These are phyloP conservation scores for Sminthurides aquaticus DNA, from an alignment of 2,888 invertebrate genomes.

Conservation along the genomic window DNA sequence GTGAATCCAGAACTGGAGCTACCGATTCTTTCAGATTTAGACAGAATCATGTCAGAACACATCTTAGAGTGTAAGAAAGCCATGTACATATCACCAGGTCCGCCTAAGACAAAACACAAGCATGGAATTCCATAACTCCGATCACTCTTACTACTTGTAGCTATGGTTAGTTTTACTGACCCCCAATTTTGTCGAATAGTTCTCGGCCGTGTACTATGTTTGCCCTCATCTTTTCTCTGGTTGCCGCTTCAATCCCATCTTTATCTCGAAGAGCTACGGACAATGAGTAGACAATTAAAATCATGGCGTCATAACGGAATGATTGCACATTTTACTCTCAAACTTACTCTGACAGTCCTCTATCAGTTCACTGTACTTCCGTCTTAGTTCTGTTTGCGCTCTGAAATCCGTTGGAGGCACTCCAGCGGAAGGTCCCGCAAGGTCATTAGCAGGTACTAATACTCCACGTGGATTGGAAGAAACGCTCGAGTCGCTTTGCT, in stretches of 20 bases:
- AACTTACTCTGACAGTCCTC: slow-evolving; percentile 28
- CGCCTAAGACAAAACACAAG: slow-evolving; percentile 14
- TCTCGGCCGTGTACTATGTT: slow-evolving; percentile 22
- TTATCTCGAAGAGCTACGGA: slow-evolving; percentile 20
- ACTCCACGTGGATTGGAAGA: background rate
- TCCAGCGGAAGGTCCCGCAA: background rate
- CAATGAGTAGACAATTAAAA: background rate
- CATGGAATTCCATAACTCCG: background rate
- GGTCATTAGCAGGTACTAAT: background rate
- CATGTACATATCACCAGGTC: slow-evolving; percentile 29
- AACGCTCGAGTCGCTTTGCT: background rate
- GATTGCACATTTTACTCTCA: background rate
- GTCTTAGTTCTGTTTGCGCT: slow-evolving; percentile 9
- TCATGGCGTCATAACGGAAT: background rate
- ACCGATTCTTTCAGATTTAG: slow-evolving; percentile 30
- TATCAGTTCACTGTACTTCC: slow-evolving; percentile 24
- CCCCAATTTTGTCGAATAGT: slow-evolving; percentile 16
- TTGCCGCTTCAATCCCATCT: slow-evolving; percentile 21
- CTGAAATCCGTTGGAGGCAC: background rate
- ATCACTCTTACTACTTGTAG: no score
- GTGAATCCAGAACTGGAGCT: slow-evolving; percentile 24
- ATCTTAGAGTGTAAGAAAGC: slow-evolving; percentile 29
- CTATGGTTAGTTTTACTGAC: no score
- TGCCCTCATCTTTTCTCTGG: slow-evolving; percentile 19
- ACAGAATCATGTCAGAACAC: slow-evolving; percentile 24